Evolutionary conservation across 37 sponge, comb jelly and placozoan genomes (phyloP), one percentile per base, ranked within the genome.

Genomic region (Spongilla lacustris): DNA sequence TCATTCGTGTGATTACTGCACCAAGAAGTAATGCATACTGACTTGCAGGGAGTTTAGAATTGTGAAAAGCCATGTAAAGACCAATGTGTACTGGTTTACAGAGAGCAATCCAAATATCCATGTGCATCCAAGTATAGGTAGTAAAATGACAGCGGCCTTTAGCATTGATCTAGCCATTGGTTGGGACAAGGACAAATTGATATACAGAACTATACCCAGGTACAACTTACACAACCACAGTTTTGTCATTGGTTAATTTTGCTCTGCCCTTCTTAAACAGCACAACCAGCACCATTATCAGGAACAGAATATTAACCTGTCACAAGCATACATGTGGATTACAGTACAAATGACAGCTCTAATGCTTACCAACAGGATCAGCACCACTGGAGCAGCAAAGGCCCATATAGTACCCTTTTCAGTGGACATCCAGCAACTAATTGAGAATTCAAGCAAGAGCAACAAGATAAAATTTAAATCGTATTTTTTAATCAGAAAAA

Each of bases 1-100:
- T 14, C 11, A 6, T 13, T 17, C 8, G n/a, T 77, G 12, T n/a
- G n/a, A n/a, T n/a, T n/a, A n/a, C n/a, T n/a, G n/a, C 24, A 31
- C 34, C 6, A 46, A 8, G 30, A 6, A 31, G n/a, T 35, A 11
- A 36, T 25, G 1, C 17, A 24, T 24, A 25, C 36, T 73, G 24
- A 83, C 89, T 50, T 88, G 89, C 24, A 88, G 73, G 27, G 84
- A 74, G 46, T 88, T 88, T 38, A 88, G 48, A 11, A 88, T 68
- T 17, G 77, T 76, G 74, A 88, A 88, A 5, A 80, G 73, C 83
- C 83, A 88, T 58, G 84, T 74, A 67, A 88, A 83, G 25, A 84
- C 81, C 25, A 67, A 34, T 26, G 89, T 72, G 28, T 74, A 36
- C 24, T 38, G 30, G 74, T 75, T 80, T 24, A 88, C 84, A 69